These are phyloP conservation scores for Characodon lateralis DNA, from an alignment of 2,797 vertebrate species.

Conservation along the genomic window DNA sequence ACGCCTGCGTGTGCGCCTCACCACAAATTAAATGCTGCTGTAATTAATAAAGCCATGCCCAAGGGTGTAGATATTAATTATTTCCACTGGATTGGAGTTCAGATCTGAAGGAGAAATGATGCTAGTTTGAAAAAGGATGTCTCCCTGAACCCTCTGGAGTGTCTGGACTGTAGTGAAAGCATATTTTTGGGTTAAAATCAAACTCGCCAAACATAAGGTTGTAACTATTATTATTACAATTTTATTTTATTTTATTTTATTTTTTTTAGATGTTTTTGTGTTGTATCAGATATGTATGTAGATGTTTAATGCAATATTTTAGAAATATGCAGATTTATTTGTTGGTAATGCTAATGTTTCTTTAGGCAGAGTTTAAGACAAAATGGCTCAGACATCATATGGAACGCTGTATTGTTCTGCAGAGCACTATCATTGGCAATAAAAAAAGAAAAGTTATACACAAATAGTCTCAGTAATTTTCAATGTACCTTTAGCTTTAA, in stretches of 20 bases:
- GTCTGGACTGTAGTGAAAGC: constrained; percentile 16
- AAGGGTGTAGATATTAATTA: constrained; percentile 76
- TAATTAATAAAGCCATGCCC: constrained; percentile 79
- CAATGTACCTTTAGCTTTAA: not conserved
- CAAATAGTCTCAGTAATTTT: not conserved
- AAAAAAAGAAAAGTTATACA: not conserved
- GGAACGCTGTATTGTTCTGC: constrained; percentile 26
- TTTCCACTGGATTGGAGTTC: constrained; percentile 68
- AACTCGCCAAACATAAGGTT: not conserved
- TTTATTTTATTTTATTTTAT: too few species aligned
- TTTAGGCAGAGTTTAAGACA: not conserved
- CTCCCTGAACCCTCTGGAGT: constrained; percentile 39
- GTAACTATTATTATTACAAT: too few species aligned
- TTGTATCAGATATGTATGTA: not conserved
- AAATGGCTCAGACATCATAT: constrained; percentile 20
- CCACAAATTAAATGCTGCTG: constrained; percentile 72
- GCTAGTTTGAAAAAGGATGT: constrained; percentile 23
- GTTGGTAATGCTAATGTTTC: not conserved
- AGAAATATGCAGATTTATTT: not conserved
- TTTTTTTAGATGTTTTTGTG: too few species aligned
- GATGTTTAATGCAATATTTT: not conserved
- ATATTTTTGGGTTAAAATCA: constrained; percentile 14
- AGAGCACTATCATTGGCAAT: constrained; percentile 34
- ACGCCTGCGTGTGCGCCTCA: constrained; percentile 53
- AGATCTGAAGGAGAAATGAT: constrained; percentile 60